These are phyloP conservation scores for Drosophila paulistorum DNA, from an alignment of 1,140 invertebrate species.

Conservation along the genomic window DNA sequence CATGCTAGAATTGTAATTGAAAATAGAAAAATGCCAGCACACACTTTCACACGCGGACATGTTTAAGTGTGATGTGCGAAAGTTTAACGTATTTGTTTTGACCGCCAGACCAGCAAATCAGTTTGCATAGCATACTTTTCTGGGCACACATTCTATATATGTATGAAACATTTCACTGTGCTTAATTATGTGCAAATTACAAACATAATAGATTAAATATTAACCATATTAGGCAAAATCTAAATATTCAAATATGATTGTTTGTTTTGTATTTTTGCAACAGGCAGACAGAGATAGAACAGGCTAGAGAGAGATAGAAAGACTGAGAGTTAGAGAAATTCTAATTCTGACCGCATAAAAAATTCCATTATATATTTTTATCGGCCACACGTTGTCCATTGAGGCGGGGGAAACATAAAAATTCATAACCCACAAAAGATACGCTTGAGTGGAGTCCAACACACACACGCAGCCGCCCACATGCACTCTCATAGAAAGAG, in stretches of 20 bases:
- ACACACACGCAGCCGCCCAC: not conserved
- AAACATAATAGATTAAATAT: slow-evolving; percentile 65
- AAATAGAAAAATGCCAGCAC: not conserved
- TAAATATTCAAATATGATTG: slow-evolving; percentile 25
- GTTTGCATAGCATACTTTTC: slow-evolving; percentile 41
- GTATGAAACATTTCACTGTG: slow-evolving; percentile 48
- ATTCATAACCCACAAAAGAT: slow-evolving; percentile 65
- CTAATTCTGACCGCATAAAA: slow-evolving; percentile 31
- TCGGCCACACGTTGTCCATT: not conserved
- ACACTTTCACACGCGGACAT: not conserved
- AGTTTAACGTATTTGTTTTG: slow-evolving; percentile 22
- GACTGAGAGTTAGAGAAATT: not conserved
- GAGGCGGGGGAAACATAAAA: slow-evolving; percentile 55
- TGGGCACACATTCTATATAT: slow-evolving; percentile 43
- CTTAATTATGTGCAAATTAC: slow-evolving; percentile 73
- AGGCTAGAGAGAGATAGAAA: not conserved
- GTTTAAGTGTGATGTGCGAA: slow-evolving; percentile 43
- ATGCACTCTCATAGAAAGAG: not conserved
- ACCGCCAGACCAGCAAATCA: not conserved
- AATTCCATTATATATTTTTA: slow-evolving; percentile 62
- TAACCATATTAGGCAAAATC: slow-evolving; percentile 44
- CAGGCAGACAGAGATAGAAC: not conserved
- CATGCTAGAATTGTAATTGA: slow-evolving; percentile 57
- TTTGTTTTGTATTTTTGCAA: slow-evolving; percentile 2
- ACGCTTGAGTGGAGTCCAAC: slow-evolving; percentile 39